Evolutionary conservation across 1,140 invertebrate species (phyloP).

Genomic region (Xylocopa sonorina): DNA sequence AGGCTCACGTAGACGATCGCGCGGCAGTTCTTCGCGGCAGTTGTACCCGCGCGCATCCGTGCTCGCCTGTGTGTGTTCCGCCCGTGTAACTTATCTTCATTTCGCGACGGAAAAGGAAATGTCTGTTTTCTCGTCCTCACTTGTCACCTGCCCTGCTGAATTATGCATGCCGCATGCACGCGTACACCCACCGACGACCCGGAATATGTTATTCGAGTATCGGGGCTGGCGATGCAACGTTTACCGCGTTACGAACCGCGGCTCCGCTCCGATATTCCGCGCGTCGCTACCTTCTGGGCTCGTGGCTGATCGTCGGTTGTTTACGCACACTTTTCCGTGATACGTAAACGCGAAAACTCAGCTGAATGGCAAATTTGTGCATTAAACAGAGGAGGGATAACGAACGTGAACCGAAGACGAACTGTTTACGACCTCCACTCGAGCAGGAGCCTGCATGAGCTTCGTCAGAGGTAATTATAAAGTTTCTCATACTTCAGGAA

Average conservation of each 20-base stretch:
- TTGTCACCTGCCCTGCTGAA: constrained; percentile 65
- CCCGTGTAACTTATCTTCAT: constrained; percentile 70
- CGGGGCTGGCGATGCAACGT: constrained; percentile 58
- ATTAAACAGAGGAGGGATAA: no score
- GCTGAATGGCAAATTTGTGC: no score
- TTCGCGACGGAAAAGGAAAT: constrained; percentile 65
- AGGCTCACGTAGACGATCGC: neutral
- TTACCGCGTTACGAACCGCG: constrained; percentile 53
- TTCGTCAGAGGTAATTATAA: no score
- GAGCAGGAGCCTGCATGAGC: no score
- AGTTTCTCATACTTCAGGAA: no score
- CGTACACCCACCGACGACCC: constrained; percentile 6
- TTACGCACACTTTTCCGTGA: no score
- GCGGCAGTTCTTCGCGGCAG: constrained; percentile 35
- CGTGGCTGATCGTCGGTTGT: constrained; percentile 9
- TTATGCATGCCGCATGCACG: constrained; percentile 62
- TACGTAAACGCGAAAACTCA: neutral
- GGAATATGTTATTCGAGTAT: constrained; percentile 55
- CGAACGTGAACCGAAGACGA: no score
- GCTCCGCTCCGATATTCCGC: constrained; percentile 39
- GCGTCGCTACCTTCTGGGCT: neutral
- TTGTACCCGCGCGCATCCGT: constrained; percentile 46
- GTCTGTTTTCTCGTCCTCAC: constrained; percentile 69
- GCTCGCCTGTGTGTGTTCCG: constrained; percentile 55
- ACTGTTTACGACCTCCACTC: no score